These are phyloP conservation scores for Nesidiocoris tenuis DNA, from an alignment of 2,888 invertebrate species.

Conservation along the genomic window DNA sequence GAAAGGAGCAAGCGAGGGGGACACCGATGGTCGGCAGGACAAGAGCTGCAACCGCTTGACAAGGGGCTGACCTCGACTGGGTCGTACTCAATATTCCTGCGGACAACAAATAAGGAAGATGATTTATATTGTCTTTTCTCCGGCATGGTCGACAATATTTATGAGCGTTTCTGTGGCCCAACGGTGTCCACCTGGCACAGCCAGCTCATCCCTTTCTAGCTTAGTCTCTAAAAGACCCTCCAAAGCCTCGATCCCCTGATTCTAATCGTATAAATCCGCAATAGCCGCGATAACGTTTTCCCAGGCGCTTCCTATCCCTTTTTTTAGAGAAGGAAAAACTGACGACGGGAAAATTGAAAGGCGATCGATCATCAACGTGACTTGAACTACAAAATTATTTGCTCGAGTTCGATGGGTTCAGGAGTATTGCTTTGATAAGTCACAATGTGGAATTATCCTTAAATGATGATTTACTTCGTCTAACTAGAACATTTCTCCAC, in stretches of 20 bases:
- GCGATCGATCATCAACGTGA: too few relatives aligned
- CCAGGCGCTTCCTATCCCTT: too few relatives aligned
- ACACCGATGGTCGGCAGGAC: neutral
- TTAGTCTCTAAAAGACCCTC: neutral
- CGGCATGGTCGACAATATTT: constrained; percentile 24
- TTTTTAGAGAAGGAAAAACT: too few relatives aligned
- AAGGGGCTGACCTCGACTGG: constrained; percentile 22
- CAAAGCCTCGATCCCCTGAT: neutral
- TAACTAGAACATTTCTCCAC: too few relatives aligned
- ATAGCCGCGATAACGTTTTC: neutral
- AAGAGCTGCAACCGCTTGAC: constrained; percentile 16
- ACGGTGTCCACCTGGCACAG: neutral
- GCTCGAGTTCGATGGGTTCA: too few relatives aligned
- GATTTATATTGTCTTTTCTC: constrained; percentile 25
- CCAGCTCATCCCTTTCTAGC: neutral
- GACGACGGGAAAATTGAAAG: too few relatives aligned
- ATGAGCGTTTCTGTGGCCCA: neutral
- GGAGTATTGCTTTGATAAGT: too few relatives aligned
- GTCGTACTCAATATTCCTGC: constrained; percentile 12
- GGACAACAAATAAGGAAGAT: constrained; percentile 30
- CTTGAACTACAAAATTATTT: too few relatives aligned
- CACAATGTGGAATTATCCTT: too few relatives aligned
- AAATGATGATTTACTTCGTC: too few relatives aligned
- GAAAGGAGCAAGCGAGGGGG: too few relatives aligned
- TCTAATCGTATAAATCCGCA: neutral